Conservation (phyloP, 2,888 invertebrate species). For the Frankliniella intonsa region DNA sequence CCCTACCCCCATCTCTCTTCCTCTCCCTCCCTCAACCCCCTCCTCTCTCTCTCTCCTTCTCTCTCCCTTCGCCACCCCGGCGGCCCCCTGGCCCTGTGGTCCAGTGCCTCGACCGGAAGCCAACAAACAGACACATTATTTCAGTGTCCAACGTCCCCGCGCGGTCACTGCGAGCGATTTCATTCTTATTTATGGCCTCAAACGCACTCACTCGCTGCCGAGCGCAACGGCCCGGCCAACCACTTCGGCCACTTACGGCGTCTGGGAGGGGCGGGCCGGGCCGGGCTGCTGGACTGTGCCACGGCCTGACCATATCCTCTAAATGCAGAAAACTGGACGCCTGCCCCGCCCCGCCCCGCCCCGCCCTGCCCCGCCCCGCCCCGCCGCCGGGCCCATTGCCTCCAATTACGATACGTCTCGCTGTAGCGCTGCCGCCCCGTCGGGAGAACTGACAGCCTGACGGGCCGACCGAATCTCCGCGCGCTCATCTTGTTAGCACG, state of each 20-base stretch:
- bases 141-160: not conserved
- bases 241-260: too few species aligned
- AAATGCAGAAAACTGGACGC: not conserved
- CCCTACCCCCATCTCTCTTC: too few species aligned
- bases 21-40: too few species aligned
- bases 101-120: not conserved
- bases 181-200: constrained; percentile 3
- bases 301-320: not conserved
- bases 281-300: not conserved
- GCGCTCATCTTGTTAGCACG: too few species aligned
- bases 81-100: too few species aligned
- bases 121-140: not conserved
- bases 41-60: too few species aligned
- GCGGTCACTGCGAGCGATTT: not conserved
- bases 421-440: too few species aligned
- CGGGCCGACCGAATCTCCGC: too few species aligned
- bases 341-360: not conserved
- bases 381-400: not conserved
- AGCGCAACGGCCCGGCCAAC: not conserved
- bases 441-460: too few species aligned
- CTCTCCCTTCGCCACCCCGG: too few species aligned
- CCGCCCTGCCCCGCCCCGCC: not conserved
- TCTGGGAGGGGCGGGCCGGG: not conserved
- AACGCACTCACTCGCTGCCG: not conserved
- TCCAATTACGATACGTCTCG: not conserved